A percentile compares a stretch with the other conserved stretches of the same genome.
These are phyloP conservation scores for Seira sanloemensis DNA, from an alignment of 2,888 invertebrate genomes.

Conservation along the genomic window DNA sequence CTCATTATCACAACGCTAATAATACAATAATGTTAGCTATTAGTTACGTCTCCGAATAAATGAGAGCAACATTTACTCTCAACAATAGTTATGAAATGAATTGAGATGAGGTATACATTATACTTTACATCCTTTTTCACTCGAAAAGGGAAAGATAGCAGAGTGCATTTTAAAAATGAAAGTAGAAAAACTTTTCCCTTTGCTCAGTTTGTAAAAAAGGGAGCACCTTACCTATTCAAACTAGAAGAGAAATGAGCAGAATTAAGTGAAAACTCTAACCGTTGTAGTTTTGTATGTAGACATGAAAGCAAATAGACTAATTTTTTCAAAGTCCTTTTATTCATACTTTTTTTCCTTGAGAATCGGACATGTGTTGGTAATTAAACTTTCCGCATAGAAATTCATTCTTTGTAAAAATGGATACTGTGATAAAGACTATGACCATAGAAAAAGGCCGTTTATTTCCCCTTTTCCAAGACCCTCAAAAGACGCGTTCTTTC, in stretches of 20 bases:
- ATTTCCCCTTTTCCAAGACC: background rate
- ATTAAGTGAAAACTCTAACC: conserved; percentile 22
- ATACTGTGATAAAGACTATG: too few species aligned
- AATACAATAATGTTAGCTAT: too few species aligned
- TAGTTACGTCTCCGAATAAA: too few species aligned
- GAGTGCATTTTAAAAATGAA: too few species aligned
- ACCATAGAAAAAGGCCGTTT: background rate
- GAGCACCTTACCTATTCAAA: conserved; percentile 21
- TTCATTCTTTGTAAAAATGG: conserved; percentile 28
- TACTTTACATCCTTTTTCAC: too few species aligned
- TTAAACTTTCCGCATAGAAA: conserved; percentile 65
- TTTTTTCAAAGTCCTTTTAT: conserved; percentile 71
- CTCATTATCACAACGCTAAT: too few species aligned
- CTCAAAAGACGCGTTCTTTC: background rate
- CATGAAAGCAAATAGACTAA: conserved; percentile 64
- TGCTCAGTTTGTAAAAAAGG: conserved; percentile 11
- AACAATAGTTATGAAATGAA: too few species aligned
- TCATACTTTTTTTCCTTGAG: conserved; percentile 67
- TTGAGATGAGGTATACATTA: too few species aligned
- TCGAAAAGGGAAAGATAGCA: too few species aligned
- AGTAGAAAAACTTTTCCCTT: background rate
- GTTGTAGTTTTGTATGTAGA: background rate
- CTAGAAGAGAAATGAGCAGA: conserved; percentile 9
- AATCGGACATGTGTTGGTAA: conserved; percentile 71
- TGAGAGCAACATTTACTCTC: too few species aligned